Evolutionary conservation across 2,888 invertebrate species (phyloP).

Genomic region (Drosophila mulleri): DNA sequence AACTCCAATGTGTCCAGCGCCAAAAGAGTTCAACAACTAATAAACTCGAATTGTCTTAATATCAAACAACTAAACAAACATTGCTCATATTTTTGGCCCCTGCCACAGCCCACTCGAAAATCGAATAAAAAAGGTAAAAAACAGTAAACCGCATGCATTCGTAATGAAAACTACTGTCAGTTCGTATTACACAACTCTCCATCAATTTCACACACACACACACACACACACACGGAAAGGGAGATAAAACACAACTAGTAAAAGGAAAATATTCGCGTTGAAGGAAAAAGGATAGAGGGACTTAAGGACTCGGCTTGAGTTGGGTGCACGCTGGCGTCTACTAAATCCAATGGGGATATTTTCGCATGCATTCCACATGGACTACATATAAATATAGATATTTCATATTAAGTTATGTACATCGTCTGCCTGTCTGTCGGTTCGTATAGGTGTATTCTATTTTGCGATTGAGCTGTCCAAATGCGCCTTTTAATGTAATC

Average conservation of each 20-base stretch:
- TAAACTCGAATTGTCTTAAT: neutral
- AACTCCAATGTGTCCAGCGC: neutral
- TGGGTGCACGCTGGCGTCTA: constrained; percentile 62
- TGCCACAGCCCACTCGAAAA: neutral
- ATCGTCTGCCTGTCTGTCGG: constrained; percentile 3
- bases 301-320: constrained; percentile 57
- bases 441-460: constrained; percentile 61
- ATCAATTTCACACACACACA: constrained; percentile 46
- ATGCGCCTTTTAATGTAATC: constrained; percentile 81
- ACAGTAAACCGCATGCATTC: constrained; percentile 74
- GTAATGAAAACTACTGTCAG: constrained; percentile 81
- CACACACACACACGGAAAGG: neutral
- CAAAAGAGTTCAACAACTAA: neutral
- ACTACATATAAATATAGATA: constrained; percentile 11
- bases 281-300: constrained; percentile 34
- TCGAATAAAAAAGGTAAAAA: constrained; percentile 21
- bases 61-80: neutral
- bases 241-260: constrained; percentile 4
- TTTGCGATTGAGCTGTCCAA: constrained; percentile 81
- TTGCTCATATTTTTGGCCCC: neutral
- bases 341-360: constrained; percentile 70
- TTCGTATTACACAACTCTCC: constrained; percentile 77
- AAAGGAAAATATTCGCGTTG: constrained; percentile 18
- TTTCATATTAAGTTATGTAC: constrained; percentile 3
- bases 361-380: constrained; percentile 35